These are phyloP conservation scores for Drosophila kuntzei DNA, from an alignment of 2,888 invertebrate genomes.

Conservation along the genomic window DNA sequence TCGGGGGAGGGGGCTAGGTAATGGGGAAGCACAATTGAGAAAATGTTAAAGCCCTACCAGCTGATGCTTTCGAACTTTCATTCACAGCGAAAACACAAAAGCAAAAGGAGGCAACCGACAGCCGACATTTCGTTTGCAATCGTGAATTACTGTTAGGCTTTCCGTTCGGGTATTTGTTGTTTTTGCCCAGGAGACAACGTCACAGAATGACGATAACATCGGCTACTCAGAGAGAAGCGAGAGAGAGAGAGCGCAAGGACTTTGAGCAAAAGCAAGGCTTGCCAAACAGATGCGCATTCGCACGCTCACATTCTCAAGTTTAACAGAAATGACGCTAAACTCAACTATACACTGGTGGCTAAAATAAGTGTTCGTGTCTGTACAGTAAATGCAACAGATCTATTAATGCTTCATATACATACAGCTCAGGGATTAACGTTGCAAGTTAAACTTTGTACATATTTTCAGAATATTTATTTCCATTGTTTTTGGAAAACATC, in stretches of 20 bases:
- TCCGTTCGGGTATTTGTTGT: conserved; percentile 39
- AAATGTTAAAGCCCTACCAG: conserved; percentile 72
- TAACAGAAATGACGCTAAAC: conserved; percentile 35
- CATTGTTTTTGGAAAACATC: too few species aligned
- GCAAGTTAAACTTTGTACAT: not conserved
- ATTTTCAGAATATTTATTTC: not conserved
- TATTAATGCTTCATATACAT: not conserved
- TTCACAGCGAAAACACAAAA: conserved; percentile 75
- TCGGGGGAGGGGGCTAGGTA: not conserved
- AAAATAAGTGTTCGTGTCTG: not conserved
- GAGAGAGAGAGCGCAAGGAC: conserved; percentile 43
- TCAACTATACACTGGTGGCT: conserved; percentile 50
- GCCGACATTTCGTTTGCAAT: conserved; percentile 45
- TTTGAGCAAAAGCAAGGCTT: conserved; percentile 56
- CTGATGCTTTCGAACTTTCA: conserved; percentile 77
- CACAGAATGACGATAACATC: conserved; percentile 54
- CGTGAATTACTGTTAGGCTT: conserved; percentile 21
- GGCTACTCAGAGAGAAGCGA: conserved; percentile 26
- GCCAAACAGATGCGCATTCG: conserved; percentile 77
- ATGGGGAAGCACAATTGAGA: conserved; percentile 65
- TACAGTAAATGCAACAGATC: not conserved
- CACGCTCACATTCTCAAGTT: conserved; percentile 44
- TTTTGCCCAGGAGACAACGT: conserved; percentile 52
- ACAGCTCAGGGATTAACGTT: not conserved
- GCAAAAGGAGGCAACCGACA: conserved; percentile 43